Percentiles rank a stretch among this genome's conserved stretches.
Evolutionary conservation across 2,888 invertebrate species (phyloP).

Genomic region (Carcina quercana): DNA sequence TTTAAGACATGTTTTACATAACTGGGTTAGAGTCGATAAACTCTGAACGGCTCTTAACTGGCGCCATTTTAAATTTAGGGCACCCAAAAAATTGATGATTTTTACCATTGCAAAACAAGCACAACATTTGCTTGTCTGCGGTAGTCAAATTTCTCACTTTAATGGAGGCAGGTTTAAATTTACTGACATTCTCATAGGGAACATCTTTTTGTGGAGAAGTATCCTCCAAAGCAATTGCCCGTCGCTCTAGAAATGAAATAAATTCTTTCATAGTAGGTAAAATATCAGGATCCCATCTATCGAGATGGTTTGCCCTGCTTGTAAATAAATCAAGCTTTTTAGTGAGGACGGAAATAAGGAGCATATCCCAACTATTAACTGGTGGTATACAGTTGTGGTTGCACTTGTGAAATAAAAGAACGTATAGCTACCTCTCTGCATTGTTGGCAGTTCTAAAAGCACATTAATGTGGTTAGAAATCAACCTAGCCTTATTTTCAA

Average conservation of each 20-base stretch:
- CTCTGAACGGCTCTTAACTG: constrained; percentile 4
- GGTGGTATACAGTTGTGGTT: constrained; percentile 6
- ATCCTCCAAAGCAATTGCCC: constrained; percentile 4
- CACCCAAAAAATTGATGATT: constrained; percentile 9
- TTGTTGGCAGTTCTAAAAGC: constrained; percentile 7
- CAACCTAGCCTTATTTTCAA: constrained; percentile 10
- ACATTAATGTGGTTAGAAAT: constrained; percentile 8
- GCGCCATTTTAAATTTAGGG: constrained; percentile 6
- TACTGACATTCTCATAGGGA: background rate
- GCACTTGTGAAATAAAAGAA: constrained; percentile 5
- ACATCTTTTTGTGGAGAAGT: background rate
- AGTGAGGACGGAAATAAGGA: constrained; percentile 3
- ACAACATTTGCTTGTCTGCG: background rate
- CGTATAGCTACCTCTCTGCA: constrained; percentile 9
- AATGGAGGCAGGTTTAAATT: background rate
- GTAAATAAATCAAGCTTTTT: constrained; percentile 9
- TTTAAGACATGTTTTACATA: constrained; percentile 11
- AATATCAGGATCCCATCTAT: constrained; percentile 2
- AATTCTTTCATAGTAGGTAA: constrained; percentile 8
- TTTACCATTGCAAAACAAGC: background rate
- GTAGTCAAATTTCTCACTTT: constrained; percentile 1
- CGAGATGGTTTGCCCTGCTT: constrained; percentile 10
- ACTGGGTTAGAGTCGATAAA: constrained; percentile 8
- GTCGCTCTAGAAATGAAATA: constrained; percentile 5
- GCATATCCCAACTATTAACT: background rate